phyloP scores from a whole-genome alignment of 2,888 invertebrate genomes.

The Polydesmus complanatus region DNA sequence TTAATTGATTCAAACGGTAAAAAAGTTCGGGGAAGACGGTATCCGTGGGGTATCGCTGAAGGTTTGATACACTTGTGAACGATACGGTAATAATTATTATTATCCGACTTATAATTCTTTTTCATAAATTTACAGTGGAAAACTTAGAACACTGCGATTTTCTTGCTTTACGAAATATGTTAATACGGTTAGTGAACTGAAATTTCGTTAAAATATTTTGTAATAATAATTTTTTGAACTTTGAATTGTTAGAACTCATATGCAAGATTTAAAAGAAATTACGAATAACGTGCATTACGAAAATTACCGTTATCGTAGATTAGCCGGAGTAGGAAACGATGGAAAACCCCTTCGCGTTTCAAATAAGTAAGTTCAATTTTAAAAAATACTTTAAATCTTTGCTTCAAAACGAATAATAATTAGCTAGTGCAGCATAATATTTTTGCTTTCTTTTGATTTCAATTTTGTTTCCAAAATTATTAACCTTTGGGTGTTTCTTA shows the following conservation, averaged over 20 bases:
- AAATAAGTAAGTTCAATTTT: slow-evolving; percentile 70
- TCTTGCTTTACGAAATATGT: slow-evolving; percentile 92
- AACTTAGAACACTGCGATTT: slow-evolving; percentile 99
- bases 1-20: slow-evolving; percentile 82
- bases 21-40: slow-evolving; percentile 78
- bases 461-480: not conserved
- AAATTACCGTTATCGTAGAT: slow-evolving; percentile 88
- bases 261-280: slow-evolving; percentile 94
- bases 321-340: slow-evolving; percentile 75
- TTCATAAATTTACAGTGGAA: slow-evolving; percentile 72
- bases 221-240: not conserved
- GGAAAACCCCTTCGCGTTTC: slow-evolving; percentile 71
- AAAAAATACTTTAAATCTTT: too few species aligned
- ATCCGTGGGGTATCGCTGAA: slow-evolving; percentile 98
- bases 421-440: not conserved
- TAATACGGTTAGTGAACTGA: slow-evolving; percentile 35
- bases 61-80: too few species aligned
- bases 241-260: slow-evolving; percentile 54
- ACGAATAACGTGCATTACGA: slow-evolving; percentile 99
- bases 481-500: not conserved
- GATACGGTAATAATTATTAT: too few species aligned
- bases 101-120: too few species aligned
- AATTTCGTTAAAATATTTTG: too few species aligned
- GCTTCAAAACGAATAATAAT: not conserved
- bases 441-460: not conserved